Conservation (phyloP, 1,140 invertebrate species). For the Episyrphus balteatus region DNA sequence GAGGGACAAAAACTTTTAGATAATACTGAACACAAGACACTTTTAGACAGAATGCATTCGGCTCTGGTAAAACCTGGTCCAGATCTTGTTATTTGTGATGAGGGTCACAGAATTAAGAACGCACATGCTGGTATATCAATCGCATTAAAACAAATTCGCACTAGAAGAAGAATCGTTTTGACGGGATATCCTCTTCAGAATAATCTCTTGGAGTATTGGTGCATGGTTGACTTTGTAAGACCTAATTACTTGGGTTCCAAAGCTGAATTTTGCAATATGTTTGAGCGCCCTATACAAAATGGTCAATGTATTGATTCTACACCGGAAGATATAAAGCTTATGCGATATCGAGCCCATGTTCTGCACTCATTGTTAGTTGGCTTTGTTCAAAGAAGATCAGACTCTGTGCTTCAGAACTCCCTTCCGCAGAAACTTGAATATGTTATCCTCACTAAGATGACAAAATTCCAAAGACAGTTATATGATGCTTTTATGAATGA, state of each 20-base stretch:
- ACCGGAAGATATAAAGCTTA: conserved; percentile 76
- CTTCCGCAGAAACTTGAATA: conserved; percentile 87
- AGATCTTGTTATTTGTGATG: conserved; percentile 90
- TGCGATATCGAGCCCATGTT: conserved; percentile 83
- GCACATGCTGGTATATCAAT: conserved; percentile 86
- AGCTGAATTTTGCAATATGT: conserved; percentile 92
- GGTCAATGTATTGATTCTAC: conserved; percentile 90
- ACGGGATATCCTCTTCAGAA: conserved; percentile 97
- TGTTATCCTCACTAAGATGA: conserved; percentile 80
- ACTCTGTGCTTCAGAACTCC: conserved; percentile 74
- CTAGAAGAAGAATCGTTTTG: conserved; percentile 78
- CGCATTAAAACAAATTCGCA: conserved; percentile 83
- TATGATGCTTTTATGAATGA: conserved; percentile 89
- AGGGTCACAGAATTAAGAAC: conserved; percentile 95
- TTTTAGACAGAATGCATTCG: conserved; percentile 71
- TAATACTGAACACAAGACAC: conserved; percentile 59
- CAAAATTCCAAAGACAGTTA: conserved; percentile 70
- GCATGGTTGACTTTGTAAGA: conserved; percentile 92
- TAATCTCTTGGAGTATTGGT: conserved; percentile 92
- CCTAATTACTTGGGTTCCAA: conserved; percentile 88
- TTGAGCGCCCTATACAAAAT: conserved; percentile 88
- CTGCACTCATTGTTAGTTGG: conserved; percentile 80
- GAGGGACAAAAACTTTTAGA: conserved; percentile 38
- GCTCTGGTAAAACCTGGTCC: conserved; percentile 86
- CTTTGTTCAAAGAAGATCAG: conserved; percentile 85